Conservation (phyloP, 1,140 invertebrate species). For the Drosophila kohkoa region DNA sequence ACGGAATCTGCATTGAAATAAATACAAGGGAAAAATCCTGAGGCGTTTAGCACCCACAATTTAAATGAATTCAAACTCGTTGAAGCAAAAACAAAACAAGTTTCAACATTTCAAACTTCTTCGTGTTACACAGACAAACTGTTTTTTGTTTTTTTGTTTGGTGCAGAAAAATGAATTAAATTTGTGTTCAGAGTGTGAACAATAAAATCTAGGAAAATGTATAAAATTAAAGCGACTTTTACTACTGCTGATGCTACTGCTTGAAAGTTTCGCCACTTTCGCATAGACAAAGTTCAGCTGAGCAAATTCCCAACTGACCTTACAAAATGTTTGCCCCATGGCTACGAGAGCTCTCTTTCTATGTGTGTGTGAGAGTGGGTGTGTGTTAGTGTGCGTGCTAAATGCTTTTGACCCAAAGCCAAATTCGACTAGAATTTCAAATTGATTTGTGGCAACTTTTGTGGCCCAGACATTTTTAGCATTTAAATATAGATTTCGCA, state of each 20-base stretch:
- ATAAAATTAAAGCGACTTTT: conserved; percentile 32
- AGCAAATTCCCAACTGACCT: conserved; percentile 33
- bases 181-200: conserved; percentile 3
- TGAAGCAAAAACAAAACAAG: conserved; percentile 17
- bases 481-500: conserved; percentile 49
- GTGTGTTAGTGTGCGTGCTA: conserved; percentile 27
- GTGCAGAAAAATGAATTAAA: conserved; percentile 28
- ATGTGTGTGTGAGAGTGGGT: background rate
- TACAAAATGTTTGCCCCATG: conserved; percentile 17
- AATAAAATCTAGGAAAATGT: conserved; percentile 27
- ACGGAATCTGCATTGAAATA: background rate
- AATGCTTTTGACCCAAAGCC: conserved; percentile 46
- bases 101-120: conserved; percentile 11
- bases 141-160: background rate
- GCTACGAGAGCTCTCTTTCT: background rate
- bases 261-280: conserved; percentile 43
- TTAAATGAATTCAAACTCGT: conserved; percentile 23
- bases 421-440: conserved; percentile 40
- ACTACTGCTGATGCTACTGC: background rate
- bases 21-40: background rate
- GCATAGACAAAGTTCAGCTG: conserved; percentile 26
- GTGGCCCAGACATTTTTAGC: conserved; percentile 45
- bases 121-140: background rate
- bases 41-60: conserved; percentile 5
- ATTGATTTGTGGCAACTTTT: conserved; percentile 54